phyloP scores from a whole-genome alignment of 2,797 vertebrate species.

The Lepus townsendii region DNA sequence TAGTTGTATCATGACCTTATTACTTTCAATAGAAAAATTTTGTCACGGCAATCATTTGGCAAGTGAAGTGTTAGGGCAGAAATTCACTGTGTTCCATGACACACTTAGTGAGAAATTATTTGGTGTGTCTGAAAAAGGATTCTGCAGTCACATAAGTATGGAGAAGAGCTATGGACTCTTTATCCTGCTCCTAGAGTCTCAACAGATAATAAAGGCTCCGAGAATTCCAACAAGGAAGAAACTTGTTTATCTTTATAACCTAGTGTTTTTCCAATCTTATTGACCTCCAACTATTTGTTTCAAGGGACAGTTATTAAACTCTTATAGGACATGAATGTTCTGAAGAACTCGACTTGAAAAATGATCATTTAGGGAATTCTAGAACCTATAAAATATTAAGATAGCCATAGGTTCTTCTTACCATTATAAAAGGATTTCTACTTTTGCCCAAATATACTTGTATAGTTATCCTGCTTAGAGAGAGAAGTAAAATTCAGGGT shows the following conservation, averaged over 20 bases:
- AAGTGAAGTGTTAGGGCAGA: slow-evolving; percentile 58
- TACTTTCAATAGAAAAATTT: slow-evolving; percentile 33
- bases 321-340: slow-evolving; percentile 25
- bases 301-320: slow-evolving; percentile 30
- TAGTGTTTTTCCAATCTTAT: not conserved
- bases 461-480: slow-evolving; percentile 25
- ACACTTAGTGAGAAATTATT: slow-evolving; percentile 58
- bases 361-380: slow-evolving; percentile 58
- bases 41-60: slow-evolving; percentile 48
- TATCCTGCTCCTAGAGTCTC: not conserved
- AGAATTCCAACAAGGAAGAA: slow-evolving; percentile 53
- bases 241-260: slow-evolving; percentile 19
- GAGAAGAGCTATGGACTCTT: not conserved
- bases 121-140: slow-evolving; percentile 49
- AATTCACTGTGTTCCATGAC: not conserved
- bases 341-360: slow-evolving; percentile 31
- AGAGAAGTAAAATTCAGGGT: slow-evolving; percentile 55
- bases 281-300: slow-evolving; percentile 11
- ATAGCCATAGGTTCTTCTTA: slow-evolving; percentile 3
- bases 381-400: slow-evolving; percentile 44
- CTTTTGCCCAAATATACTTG: not conserved
- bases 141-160: not conserved
- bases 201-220: not conserved
- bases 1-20: slow-evolving; percentile 25
- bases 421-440: slow-evolving; percentile 42